Evolutionary conservation across 2,113 vertebrate species (phyloP).

Genomic region (Mus spicilegus): DNA sequence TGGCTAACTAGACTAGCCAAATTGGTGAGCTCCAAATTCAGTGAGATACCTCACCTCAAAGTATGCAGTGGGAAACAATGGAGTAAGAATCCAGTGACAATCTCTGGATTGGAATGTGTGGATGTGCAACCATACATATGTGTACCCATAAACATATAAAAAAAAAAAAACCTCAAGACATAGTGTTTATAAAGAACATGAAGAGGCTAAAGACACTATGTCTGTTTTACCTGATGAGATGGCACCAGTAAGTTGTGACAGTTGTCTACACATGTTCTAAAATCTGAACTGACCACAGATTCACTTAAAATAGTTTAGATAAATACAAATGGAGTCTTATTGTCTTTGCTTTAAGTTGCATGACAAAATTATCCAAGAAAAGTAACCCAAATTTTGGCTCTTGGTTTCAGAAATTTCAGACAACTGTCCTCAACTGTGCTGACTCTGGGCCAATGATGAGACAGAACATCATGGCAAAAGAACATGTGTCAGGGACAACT

Average conservation of each 20-base stretch:
- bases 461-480: neutral
- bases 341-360: neutral
- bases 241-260: neutral
- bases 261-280: neutral
- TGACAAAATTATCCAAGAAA: neutral
- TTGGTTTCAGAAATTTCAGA: neutral
- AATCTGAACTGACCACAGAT: neutral
- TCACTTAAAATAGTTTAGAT: slow-evolving; percentile 27
- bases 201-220: neutral
- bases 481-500: neutral
- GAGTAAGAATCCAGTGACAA: neutral
- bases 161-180: neutral
- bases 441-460: neutral
- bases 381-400: neutral
- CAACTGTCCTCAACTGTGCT: neutral
- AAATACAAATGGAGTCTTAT: neutral
- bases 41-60: neutral
- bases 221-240: neutral
- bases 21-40: neutral
- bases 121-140: neutral
- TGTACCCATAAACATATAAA: neutral
- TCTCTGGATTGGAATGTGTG: neutral
- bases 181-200: neutral
- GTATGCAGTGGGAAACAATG: neutral
- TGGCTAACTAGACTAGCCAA: neutral